Base-by-base conservation (phyloP, 2,888 invertebrate genomes). In the Bellardia pandia region DNA sequence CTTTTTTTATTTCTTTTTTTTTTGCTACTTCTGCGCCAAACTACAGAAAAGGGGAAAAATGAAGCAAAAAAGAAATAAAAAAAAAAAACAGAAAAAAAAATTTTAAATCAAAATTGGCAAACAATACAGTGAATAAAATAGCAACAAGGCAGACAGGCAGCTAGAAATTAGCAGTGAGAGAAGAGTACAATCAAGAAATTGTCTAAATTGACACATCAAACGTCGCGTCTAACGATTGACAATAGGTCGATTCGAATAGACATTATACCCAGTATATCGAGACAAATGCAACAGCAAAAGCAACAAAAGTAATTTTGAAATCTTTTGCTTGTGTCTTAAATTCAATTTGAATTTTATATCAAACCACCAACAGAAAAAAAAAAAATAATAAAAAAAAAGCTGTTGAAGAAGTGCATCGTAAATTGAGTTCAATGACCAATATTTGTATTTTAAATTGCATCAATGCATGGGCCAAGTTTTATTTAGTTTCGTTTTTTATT, bases 191-290 rank as follows among this genome's bases (percentile, higher is more conserved):
- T 87, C 85, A 81, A 85, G 87, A 80, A 81, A 85, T 87, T 81
- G 87, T 87, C 87, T 85, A 87, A 87, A 87, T 85, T 87, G 87
- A 87, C 87, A 87, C 87, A 87, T 87, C 87, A 87, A 87, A 87
- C 87, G 87, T 85, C 87, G 85, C 87, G 85, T 79, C 87, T 82
- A 87, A 81, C 87, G 71, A 87, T 87, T 87, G 87, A 87, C 87
- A 87, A 87, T 87, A 87, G 87, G 81, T 87, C 87, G 87, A 82
- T 87, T 82, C 69, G 51, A 64, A 69, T 76, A 86, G 86, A 84
- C 86, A 85, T 62, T 45, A 66, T 30, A 58, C 56, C 8, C 8
- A 60, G 14, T 23, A 56, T 23, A 30, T 40, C 68, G 53, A 82
- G 42, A 60, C 75, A 58, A 51, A 56, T 45, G 14, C 58, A 66